A percentile compares a stretch with the other conserved stretches of the same genome.
Conservation (phyloP, 2,797 vertebrate genomes). For the Champsocephalus gunnari region DNA sequence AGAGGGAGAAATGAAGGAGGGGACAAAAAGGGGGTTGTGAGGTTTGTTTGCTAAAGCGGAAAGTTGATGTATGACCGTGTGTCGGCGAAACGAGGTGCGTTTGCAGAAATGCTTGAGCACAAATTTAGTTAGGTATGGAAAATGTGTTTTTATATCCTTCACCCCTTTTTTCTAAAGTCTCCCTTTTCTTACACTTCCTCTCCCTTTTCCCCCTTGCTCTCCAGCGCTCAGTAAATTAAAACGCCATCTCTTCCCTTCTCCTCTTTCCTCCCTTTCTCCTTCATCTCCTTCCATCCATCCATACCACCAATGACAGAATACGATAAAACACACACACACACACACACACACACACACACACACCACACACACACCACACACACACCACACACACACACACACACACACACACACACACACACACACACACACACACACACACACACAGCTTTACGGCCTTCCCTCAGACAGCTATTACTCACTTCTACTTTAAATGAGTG, state of each 20-base stretch:
- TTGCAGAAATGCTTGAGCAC: constrained; percentile 72
- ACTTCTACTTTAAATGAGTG: constrained; percentile 97
- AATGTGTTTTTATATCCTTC: constrained; percentile 69
- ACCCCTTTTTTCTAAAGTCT: constrained; percentile 54
- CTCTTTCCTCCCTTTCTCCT: constrained; percentile 70
- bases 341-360: constrained; percentile 60
- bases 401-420: constrained; percentile 71
- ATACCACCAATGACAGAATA: constrained; percentile 83
- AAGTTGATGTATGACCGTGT: constrained; percentile 68
- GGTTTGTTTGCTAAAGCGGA: constrained; percentile 73
- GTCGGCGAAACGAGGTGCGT: constrained; percentile 61
- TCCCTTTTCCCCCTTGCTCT: constrained; percentile 35
- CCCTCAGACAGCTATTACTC: constrained; percentile 96
- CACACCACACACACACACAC: constrained; percentile 22
- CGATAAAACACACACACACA: constrained; percentile 65
- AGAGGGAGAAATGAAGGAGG: constrained; percentile 51
- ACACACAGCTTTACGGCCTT: constrained; percentile 91
- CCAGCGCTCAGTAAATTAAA: constrained; percentile 87
- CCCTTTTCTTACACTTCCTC: constrained; percentile 31
- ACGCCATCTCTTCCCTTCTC: constrained; percentile 86
- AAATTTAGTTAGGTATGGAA: constrained; percentile 69
- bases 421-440: constrained; percentile 26
- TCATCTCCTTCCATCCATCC: constrained; percentile 81
- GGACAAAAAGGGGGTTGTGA: constrained; percentile 59
- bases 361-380: too few species aligned